phyloP scores from a whole-genome alignment of 1,140 invertebrate genomes.

The Trachelipus rathkii region DNA sequence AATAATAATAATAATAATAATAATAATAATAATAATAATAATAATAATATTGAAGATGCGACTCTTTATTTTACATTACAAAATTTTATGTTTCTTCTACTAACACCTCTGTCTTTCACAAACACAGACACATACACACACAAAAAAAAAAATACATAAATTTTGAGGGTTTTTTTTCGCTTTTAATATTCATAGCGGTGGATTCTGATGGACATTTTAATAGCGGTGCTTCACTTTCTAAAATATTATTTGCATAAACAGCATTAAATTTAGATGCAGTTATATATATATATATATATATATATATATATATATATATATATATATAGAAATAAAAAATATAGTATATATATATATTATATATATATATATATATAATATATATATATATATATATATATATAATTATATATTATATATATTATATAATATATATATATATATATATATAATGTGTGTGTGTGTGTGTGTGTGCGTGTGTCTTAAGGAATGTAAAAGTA shows the following conservation, averaged over 20 bases:
- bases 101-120: no score
- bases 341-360: neutral
- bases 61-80: no score
- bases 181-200: constrained; percentile 5
- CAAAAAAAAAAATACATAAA: no score
- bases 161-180: neutral
- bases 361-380: constrained; percentile 11
- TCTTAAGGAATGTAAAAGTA: no score
- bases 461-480: no score
- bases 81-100: no score
- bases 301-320: constrained; percentile 7
- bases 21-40: no score
- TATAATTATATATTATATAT: no score
- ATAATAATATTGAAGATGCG: no score
- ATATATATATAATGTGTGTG: neutral
- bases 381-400: constrained; percentile 5
- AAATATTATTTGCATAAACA: constrained; percentile 14
- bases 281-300: constrained; percentile 6
- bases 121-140: no score
- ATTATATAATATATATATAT: constrained; percentile 5
- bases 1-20: no score
- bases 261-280: neutral
- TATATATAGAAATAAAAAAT: neutral
- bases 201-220: constrained; percentile 10
- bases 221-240: constrained; percentile 1